A percentile compares a stretch with the other conserved stretches of the same genome.
Evolutionary conservation across 2,113 vertebrate species (phyloP).

Genomic region (Stercorarius parasiticus): DNA sequence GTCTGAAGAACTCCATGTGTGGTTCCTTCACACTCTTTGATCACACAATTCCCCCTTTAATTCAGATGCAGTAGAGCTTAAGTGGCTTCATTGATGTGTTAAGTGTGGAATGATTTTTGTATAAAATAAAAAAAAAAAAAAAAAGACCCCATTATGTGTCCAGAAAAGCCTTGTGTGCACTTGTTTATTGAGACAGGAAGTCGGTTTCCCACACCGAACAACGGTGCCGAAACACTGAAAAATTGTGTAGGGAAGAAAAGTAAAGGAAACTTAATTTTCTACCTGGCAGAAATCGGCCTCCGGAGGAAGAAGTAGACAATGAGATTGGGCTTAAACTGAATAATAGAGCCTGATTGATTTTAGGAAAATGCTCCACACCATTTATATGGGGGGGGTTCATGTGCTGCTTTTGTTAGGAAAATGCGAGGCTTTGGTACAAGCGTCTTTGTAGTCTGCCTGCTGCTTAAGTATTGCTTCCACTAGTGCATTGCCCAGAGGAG

Average conservation of each 20-base stretch:
- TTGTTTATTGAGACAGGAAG: conserved; percentile 86
- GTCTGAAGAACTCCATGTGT: conserved; percentile 86
- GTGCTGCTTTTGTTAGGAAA: conserved; percentile 70
- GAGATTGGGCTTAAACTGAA: conserved; percentile 57
- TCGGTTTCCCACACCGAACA: conserved; percentile 89
- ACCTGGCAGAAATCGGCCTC: conserved; percentile 79
- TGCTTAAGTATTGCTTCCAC: neutral
- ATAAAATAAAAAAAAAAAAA: conserved; percentile 75
- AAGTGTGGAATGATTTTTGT: conserved; percentile 89
- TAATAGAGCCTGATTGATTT: conserved; percentile 74
- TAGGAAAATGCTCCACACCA: conserved; percentile 51
- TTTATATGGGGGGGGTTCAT: conserved; percentile 1
- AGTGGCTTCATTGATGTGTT: conserved; percentile 90
- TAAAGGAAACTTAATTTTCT: conserved; percentile 82
- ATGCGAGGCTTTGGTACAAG: neutral
- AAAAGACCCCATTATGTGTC: conserved; percentile 74
- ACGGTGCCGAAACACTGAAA: conserved; percentile 75
- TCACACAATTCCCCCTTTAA: conserved; percentile 88
- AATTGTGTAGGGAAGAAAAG: conserved; percentile 76
- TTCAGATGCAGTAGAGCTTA: conserved; percentile 88
- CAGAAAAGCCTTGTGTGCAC: conserved; percentile 76
- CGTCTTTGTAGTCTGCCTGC: conserved; percentile 33
- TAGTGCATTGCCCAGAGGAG: neutral
- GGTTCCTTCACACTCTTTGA: conserved; percentile 89
- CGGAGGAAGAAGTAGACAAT: conserved; percentile 73